These are phyloP conservation scores for Muscidifurax raptorellus DNA, from an alignment of 1,140 invertebrate species.

Conservation along the genomic window DNA sequence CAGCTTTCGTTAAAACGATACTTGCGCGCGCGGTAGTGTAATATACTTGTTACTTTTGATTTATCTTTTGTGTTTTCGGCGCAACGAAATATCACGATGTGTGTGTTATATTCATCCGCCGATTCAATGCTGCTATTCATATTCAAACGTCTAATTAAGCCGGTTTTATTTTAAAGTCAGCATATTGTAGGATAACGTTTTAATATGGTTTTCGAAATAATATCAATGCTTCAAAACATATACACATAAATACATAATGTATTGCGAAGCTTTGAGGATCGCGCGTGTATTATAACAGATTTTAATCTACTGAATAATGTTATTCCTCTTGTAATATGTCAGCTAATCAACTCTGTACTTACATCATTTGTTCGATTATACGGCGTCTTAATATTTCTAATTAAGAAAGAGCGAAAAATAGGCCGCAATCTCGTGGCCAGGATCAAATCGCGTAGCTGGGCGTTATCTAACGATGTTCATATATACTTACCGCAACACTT, in stretches of 20 bases:
- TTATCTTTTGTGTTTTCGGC: conserved; percentile 4
- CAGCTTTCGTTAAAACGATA: conserved; percentile 6
- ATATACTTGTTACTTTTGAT: conserved; percentile 31
- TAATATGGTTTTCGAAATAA: not conserved
- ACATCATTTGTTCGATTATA: not conserved
- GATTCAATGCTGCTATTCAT: not conserved
- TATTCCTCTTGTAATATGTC: not conserved
- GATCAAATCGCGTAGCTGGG: not conserved
- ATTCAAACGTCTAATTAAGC: conserved; percentile 11
- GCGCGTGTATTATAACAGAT: not conserved
- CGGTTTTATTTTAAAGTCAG: not conserved
- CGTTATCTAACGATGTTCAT: not conserved
- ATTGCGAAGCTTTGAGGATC: not conserved
- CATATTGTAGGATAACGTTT: not conserved
- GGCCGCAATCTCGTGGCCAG: not conserved
- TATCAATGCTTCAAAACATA: no score
- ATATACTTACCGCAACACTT: not conserved
- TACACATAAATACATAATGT: no score
- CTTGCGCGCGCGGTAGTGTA: not conserved
- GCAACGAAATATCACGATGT: not conserved
- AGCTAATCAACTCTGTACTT: conserved; percentile 1
- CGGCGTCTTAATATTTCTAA: conserved; percentile 28
- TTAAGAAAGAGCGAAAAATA: conserved; percentile 19
- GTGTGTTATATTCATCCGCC: conserved; percentile 2
- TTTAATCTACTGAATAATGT: not conserved